These are phyloP conservation scores for Hydrozoanthus gracilis DNA, from an alignment of 92 coral and sea anemone species.

Conservation along the genomic window DNA sequence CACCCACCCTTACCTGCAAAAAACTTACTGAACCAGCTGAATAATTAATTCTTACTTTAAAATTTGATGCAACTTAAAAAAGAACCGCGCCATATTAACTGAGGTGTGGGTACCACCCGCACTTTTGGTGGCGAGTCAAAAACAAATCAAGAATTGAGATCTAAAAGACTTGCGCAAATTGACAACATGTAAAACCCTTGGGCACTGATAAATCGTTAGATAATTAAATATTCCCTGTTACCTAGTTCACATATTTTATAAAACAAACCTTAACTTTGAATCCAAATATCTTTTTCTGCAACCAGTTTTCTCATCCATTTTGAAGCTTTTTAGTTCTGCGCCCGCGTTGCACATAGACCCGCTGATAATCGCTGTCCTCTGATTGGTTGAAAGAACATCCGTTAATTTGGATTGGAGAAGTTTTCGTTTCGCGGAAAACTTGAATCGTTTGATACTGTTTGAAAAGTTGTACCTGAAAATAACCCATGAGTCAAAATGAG, in stretches of 20 bases:
- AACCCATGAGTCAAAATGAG: conserved; percentile 59
- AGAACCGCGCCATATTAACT: neutral
- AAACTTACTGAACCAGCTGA: neutral
- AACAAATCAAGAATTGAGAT: neutral
- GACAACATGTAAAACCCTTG: too few relatives aligned
- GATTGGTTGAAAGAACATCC: conserved; percentile 72
- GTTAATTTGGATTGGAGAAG: conserved; percentile 80
- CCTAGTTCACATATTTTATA: too few relatives aligned
- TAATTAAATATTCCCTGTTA: too few relatives aligned
- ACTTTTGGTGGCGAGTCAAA: neutral
- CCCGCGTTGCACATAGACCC: conserved; percentile 51
- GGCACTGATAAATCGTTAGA: too few relatives aligned
- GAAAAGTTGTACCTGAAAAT: neutral
- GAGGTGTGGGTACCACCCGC: conserved; percentile 25
- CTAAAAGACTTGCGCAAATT: too few relatives aligned
- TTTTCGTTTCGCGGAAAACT: conserved; percentile 57
- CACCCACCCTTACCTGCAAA: neutral
- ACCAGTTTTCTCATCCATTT: neutral
- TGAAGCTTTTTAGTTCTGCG: conserved; percentile 24
- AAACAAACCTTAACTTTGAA: neutral
- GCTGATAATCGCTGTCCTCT: conserved; percentile 58
- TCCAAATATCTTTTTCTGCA: too few relatives aligned
- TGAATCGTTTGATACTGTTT: conserved; percentile 17
- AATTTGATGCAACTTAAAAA: conserved; percentile 3
- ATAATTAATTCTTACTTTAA: conserved; percentile 28